A percentile compares a stretch with the other conserved stretches of the same genome.
Evolutionary conservation across 1,140 invertebrate genomes (phyloP).

Genomic region (Meloidogyne hapla): DNA sequence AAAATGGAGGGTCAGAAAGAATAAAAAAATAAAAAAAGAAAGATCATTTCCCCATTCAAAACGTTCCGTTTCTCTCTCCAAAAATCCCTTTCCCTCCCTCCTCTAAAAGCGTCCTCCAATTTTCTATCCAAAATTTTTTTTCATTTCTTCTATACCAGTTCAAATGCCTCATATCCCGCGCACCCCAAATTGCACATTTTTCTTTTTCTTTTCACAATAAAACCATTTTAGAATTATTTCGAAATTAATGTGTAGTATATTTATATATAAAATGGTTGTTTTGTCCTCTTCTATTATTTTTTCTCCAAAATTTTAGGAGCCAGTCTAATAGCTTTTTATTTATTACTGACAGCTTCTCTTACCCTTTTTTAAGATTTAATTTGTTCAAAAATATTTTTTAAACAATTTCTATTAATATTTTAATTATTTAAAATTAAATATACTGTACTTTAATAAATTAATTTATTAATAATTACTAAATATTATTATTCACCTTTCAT

Average conservation of each 20-base stretch:
- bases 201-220: not conserved
- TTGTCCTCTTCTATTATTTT: not conserved
- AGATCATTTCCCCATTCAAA: not conserved
- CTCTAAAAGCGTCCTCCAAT: conserved; percentile 5
- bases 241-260: not conserved
- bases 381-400: too few species aligned
- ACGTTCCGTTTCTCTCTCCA: not conserved
- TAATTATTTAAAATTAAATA: too few species aligned
- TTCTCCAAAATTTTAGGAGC: too few species aligned
- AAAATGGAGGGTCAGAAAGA: not conserved
- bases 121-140: not conserved
- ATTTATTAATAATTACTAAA: too few species aligned
- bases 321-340: too few species aligned
- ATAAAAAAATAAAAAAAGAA: not conserved
- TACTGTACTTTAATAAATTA: too few species aligned
- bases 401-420: too few species aligned
- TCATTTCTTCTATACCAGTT: not conserved
- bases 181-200: not conserved
- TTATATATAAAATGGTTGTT: not conserved
- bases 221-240: not conserved
- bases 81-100: not conserved
- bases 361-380: too few species aligned
- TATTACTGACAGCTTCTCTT: too few species aligned
- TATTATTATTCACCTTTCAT: too few species aligned
- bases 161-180: conserved; percentile 1